Conservation (phyloP, 1,140 invertebrate species). For the Forficula auricularia region DNA sequence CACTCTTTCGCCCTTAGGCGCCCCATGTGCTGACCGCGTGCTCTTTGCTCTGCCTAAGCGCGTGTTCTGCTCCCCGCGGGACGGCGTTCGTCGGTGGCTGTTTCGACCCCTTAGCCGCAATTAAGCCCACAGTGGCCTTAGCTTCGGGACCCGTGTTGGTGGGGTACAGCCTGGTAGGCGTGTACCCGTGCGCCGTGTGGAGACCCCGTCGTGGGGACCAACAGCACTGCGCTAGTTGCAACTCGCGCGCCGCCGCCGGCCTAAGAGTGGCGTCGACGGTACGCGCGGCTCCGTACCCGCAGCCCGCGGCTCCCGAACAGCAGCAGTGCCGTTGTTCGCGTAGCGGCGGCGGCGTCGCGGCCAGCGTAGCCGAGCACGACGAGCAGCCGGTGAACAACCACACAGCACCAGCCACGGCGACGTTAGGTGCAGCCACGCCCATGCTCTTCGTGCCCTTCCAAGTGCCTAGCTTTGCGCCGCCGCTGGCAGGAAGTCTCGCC, state of each 20-base stretch:
- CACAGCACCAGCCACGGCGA: not conserved
- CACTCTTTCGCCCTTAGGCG: too few species aligned
- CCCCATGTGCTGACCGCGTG: too few species aligned
- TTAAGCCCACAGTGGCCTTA: slow-evolving; percentile 10
- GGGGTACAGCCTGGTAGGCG: slow-evolving; percentile 35
- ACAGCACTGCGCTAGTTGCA: slow-evolving; percentile 14
- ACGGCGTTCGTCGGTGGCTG: too few species aligned
- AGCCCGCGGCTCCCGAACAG: not conserved
- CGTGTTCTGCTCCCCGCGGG: too few species aligned
- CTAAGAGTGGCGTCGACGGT: slow-evolving; percentile 11
- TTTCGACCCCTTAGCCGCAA: not conserved
- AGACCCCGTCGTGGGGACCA: slow-evolving; percentile 25
- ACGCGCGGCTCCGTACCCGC: slow-evolving; percentile 9
- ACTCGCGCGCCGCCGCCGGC: slow-evolving; percentile 1
- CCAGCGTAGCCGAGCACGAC: slow-evolving; percentile 1
- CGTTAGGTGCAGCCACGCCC: slow-evolving; percentile 3
- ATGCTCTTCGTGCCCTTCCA: slow-evolving; percentile 12
- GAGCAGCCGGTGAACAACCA: not conserved
- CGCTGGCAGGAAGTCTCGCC: slow-evolving; percentile 7
- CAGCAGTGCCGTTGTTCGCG: slow-evolving; percentile 9
- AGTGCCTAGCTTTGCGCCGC: slow-evolving; percentile 11
- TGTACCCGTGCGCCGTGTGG: slow-evolving; percentile 35
- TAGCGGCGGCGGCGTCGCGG: slow-evolving; percentile 1
- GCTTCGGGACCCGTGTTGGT: slow-evolving; percentile 28
- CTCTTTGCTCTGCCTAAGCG: too few species aligned